Evolutionary conservation across 1,140 invertebrate species (phyloP), one percentile per base, ranked within the genome.

Genomic region (Drosophila nigrodunni): DNA sequence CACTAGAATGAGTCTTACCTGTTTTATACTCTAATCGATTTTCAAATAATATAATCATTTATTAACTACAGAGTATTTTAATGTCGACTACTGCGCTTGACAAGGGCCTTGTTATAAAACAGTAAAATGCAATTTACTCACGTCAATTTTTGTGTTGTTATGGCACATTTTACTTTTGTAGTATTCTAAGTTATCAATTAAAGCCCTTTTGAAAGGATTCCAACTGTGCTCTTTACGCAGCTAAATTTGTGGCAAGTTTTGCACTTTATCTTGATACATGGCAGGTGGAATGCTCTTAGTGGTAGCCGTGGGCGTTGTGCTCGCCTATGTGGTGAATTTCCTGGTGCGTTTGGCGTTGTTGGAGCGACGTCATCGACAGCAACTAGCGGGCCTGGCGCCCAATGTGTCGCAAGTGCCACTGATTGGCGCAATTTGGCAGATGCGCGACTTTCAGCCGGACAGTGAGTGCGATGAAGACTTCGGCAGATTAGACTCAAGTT

Each of bases 401-500:
- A 73, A 78, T 59, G 89, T 91, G 2, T 91, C 88, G 2, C 39
- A 37, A 3, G 15, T 91, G 18, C 88, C 89, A 0, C 7, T 91
- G 1, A 57, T 91, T 7, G 88, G 88, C 2, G 70, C 73, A 15
- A 49, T 79, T 10, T 85, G 78, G 74, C 77, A 86, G 15, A 80
- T 91, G 85, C 80, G 85, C 1, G 37, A 55, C 43, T 91, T 91
- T 44, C 80, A 89, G 46, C 89, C 88, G n/a, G 81, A 91, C 34
- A 91, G 88, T 91, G 47, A 79, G 88, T 78, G 11, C 7, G 25
- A 0, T 6, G 4, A 3, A 30, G 25, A 30, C 2, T 4, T 30
- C 3, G 3, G 3, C 25, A 0, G 25, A 30, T 30, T 30, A 30
- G 25, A 30, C 0, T 0, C 25, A 30, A 30, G 25, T 30, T 30